phyloP scores from a whole-genome alignment of 2,888 invertebrate species.

The Matsumyia berberina region DNA sequence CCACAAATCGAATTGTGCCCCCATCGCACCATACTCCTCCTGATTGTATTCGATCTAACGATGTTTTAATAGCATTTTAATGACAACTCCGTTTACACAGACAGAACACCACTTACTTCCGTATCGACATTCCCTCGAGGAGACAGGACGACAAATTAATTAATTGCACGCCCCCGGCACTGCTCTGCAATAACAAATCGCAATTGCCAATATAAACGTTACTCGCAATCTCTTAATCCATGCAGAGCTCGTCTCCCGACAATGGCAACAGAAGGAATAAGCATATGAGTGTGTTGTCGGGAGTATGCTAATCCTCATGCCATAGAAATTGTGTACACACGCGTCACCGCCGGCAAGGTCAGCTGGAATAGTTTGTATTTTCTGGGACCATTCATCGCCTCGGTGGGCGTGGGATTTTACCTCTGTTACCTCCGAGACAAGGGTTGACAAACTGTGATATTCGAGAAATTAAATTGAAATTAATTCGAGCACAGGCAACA shows the following conservation, averaged over 20 bases:
- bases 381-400: not conserved
- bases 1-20: constrained; percentile 8
- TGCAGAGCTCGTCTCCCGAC: not conserved
- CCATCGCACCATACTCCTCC: not conserved
- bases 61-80: constrained; percentile 23
- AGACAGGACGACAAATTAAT: constrained; percentile 25
- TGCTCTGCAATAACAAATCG: constrained; percentile 5
- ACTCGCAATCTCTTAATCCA: constrained; percentile 19
- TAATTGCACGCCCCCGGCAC: constrained; percentile 8
- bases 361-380: not conserved
- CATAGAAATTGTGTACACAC: too few species aligned
- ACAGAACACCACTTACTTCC: not conserved
- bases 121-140: not conserved
- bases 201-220: constrained; percentile 21
- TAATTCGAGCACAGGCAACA: constrained; percentile 15
- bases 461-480: constrained; percentile 22
- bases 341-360: not conserved
- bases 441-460: constrained; percentile 6
- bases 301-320: too few species aligned
- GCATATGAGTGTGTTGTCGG: too few species aligned
- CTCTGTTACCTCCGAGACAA: not conserved
- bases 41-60: constrained; percentile 19
- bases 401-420: not conserved
- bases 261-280: not conserved
- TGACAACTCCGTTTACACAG: not conserved